Percentiles rank a stretch among this genome's conserved stretches.
Conservation (phyloP, 2,797 vertebrate species). For the Paguma larvata region DNA sequence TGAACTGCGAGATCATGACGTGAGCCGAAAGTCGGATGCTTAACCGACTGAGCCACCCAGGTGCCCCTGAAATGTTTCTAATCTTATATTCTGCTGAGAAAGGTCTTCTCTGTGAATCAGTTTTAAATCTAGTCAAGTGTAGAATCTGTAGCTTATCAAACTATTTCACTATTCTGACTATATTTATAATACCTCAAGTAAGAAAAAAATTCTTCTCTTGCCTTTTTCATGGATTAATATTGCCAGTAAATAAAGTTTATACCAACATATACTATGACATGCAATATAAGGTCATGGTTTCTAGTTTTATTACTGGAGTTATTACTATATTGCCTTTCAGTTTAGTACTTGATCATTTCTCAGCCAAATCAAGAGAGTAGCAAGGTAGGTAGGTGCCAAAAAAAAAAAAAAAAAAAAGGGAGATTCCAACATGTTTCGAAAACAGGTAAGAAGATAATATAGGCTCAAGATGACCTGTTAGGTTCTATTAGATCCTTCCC, state of each 20-base stretch:
- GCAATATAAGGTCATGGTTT: slow-evolving; percentile 33
- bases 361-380: not conserved
- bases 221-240: slow-evolving; percentile 13
- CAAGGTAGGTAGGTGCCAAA: not conserved
- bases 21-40: too few relatives aligned
- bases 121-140: slow-evolving; percentile 15
- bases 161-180: not conserved
- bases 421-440: slow-evolving; percentile 43
- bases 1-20: too few relatives aligned
- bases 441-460: slow-evolving; percentile 2
- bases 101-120: not conserved
- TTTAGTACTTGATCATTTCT: slow-evolving; percentile 45
- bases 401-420: not conserved
- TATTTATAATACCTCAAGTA: not conserved
- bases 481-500: slow-evolving; percentile 5
- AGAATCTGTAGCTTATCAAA: not conserved
- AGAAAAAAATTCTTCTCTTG: slow-evolving; percentile 29
- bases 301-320: slow-evolving; percentile 25
- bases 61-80: not conserved
- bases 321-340: not conserved
- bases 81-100: not conserved
- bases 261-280: not conserved
- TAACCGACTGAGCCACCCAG: too few relatives aligned
- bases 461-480: not conserved
- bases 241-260: slow-evolving; percentile 60